Percentiles rank a stretch among this genome's conserved stretches.
These are phyloP conservation scores for Oscheius sp. DNA, from an alignment of 2,888 invertebrate species.

Conservation along the genomic window DNA sequence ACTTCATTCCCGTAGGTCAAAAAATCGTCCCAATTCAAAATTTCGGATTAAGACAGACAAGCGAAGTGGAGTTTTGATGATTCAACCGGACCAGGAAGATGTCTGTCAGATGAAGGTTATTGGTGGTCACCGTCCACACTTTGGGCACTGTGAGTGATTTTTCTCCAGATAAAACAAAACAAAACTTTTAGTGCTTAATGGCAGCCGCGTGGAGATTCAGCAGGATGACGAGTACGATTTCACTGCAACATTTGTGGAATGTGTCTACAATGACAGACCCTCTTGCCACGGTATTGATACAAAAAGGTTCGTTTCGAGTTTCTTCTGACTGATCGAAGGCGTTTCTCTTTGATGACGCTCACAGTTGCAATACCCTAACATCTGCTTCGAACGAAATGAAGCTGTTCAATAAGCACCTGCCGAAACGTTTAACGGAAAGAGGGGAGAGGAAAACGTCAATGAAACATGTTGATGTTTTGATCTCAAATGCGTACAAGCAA, in stretches of 20 bases:
- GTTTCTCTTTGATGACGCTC: too few species aligned
- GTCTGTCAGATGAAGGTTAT: constrained; percentile 62
- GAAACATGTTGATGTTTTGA: background rate
- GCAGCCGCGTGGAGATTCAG: constrained; percentile 68
- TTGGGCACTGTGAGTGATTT: constrained; percentile 59
- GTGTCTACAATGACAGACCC: constrained; percentile 49
- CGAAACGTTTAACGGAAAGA: too few species aligned
- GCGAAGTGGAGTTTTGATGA: constrained; percentile 10
- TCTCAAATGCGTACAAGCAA: background rate
- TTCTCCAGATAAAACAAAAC: background rate
- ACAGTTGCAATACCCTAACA: too few species aligned
- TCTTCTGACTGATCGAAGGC: background rate
- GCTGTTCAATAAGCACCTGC: too few species aligned
- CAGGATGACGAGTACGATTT: constrained; percentile 63
- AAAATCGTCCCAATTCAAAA: background rate
- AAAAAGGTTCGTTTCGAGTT: constrained; percentile 9
- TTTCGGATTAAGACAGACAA: constrained; percentile 18
- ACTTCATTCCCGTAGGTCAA: constrained; percentile 20
- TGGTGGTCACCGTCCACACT: constrained; percentile 57
- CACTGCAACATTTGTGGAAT: constrained; percentile 67
- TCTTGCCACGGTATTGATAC: constrained; percentile 46
- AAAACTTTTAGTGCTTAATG: constrained; percentile 61
- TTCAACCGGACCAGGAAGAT: constrained; percentile 41
- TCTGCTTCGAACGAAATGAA: too few species aligned
- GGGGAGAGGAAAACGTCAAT: too few species aligned